Evolutionary conservation across 2,113 vertebrate species (phyloP).

Genomic region (Mustela nigripes): DNA sequence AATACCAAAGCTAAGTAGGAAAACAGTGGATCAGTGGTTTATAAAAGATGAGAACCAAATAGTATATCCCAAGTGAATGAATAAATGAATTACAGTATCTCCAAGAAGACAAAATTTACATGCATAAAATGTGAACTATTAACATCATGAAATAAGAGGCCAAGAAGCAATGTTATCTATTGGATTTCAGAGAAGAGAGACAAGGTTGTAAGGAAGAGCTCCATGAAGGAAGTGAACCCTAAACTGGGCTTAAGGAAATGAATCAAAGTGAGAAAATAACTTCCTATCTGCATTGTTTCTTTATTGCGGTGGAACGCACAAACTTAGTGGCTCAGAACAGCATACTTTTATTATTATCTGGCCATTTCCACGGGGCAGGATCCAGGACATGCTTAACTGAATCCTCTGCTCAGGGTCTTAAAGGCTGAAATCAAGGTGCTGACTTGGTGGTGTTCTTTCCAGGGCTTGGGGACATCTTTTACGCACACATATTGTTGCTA

Average conservation of each 20-base stretch:
- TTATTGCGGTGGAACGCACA: not conserved
- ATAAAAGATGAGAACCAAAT: not conserved
- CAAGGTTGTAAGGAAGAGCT: not conserved
- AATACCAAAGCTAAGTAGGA: not conserved
- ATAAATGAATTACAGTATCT: not conserved
- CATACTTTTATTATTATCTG: not conserved
- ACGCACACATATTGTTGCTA: not conserved
- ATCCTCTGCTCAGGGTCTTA: not conserved
- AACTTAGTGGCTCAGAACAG: not conserved
- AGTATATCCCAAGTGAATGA: not conserved
- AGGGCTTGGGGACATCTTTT: not conserved
- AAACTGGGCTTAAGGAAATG: not conserved
- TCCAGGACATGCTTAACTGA: not conserved
- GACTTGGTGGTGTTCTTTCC: not conserved
- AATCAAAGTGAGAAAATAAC: not conserved
- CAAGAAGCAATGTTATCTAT: not conserved
- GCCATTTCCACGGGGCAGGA: not conserved
- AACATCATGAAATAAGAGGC: not conserved
- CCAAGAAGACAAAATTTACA: not conserved
- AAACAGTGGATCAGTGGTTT: not conserved
- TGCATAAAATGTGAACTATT: conserved; percentile 36
- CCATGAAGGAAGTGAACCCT: not conserved
- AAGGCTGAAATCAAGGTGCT: not conserved
- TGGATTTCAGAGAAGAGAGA: conserved; percentile 31
- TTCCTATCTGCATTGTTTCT: not conserved